Conservation (phyloP, 1,140 invertebrate genomes). For the Nixonia krombeini region DNA sequence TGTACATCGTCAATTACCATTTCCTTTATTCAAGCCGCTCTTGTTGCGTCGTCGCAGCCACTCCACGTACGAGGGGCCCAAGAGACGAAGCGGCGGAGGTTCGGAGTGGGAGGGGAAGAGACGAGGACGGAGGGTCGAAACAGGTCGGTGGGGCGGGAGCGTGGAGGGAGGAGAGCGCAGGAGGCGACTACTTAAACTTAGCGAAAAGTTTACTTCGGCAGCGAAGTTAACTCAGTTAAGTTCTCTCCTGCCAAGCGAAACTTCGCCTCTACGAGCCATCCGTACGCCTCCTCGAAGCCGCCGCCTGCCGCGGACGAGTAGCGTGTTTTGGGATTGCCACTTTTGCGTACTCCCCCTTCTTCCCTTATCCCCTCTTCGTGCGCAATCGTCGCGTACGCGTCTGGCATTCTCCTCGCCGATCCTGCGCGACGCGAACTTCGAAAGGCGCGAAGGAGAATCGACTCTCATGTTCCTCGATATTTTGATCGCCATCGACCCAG, state of each 20-base stretch:
- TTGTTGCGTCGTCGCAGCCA: too few species aligned
- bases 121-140: conserved; percentile 32
- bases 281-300: conserved; percentile 32
- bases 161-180: too few species aligned
- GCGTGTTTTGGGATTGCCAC: conserved; percentile 58
- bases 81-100: conserved; percentile 9
- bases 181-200: conserved; percentile 70
- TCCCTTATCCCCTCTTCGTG: background rate
- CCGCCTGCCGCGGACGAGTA: conserved; percentile 36
- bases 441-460: too few species aligned
- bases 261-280: conserved; percentile 53
- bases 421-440: too few species aligned
- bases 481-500: too few species aligned
- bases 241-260: conserved; percentile 68
- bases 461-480: too few species aligned
- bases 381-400: conserved; percentile 38
- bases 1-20: too few species aligned
- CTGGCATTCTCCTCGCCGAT: conserved; percentile 37
- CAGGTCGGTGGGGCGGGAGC: conserved; percentile 52
- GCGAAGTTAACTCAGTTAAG: conserved; percentile 72
- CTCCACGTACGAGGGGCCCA: conserved; percentile 25
- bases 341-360: conserved; percentile 27
- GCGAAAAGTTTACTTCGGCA: conserved; percentile 69
- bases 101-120: conserved; percentile 34
- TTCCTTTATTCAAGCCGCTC: too few species aligned